These are phyloP conservation scores for Platyura marginata DNA, from an alignment of 1,140 invertebrate species.

Conservation along the genomic window DNA sequence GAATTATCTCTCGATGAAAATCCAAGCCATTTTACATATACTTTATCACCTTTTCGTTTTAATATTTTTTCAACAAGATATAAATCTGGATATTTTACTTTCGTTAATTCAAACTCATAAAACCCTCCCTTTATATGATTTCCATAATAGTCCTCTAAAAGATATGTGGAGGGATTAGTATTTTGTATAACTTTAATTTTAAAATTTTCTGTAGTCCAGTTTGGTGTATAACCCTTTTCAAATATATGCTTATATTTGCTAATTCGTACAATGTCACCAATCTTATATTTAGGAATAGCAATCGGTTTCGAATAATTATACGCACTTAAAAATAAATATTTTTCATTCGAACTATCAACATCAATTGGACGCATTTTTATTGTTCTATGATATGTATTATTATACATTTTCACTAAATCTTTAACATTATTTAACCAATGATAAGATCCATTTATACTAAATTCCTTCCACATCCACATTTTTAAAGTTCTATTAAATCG, in stretches of 20 bases:
- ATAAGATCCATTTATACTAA: slow-evolving; percentile 21
- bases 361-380: slow-evolving; percentile 22
- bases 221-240: slow-evolving; percentile 23
- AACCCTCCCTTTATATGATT: slow-evolving; percentile 17
- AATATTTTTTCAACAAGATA: slow-evolving; percentile 21
- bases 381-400: slow-evolving; percentile 23
- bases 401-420: slow-evolving; percentile 22
- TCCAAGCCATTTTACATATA: slow-evolving; percentile 21
- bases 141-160: slow-evolving; percentile 13
- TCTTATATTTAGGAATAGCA: too few species aligned
- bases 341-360: slow-evolving; percentile 13
- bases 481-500: slow-evolving; percentile 28
- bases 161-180: slow-evolving; percentile 17
- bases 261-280: slow-evolving; percentile 19
- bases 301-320: too few species aligned
- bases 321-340: slow-evolving; percentile 8
- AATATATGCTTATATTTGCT: slow-evolving; percentile 22
- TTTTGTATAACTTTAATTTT: slow-evolving; percentile 14
- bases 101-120: slow-evolving; percentile 18
- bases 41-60: slow-evolving; percentile 10
- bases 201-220: slow-evolving; percentile 24
- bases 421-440: slow-evolving; percentile 22
- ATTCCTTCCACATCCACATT: slow-evolving; percentile 24
- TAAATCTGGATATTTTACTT: slow-evolving; percentile 12
- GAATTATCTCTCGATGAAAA: slow-evolving; percentile 13